Conservation (phyloP, 2,113 vertebrate species). For the Lathamus discolor region DNA sequence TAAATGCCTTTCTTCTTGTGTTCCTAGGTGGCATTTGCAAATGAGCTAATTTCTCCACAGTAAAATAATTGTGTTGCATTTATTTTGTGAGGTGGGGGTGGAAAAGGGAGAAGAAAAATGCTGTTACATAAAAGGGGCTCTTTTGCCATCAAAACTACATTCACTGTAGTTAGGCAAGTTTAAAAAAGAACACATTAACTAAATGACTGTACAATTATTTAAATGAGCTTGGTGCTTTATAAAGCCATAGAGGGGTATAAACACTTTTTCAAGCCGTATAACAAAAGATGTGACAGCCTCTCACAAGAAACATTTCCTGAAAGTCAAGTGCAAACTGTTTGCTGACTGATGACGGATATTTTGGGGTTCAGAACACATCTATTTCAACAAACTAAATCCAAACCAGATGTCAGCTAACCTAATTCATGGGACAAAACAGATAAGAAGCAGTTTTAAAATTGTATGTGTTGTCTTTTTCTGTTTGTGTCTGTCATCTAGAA, state of each 20-base stretch:
- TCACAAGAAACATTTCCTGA: constrained; percentile 20
- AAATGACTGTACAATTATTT: constrained; percentile 83
- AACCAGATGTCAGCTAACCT: neutral
- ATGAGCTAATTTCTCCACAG: constrained; percentile 84
- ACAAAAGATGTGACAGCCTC: constrained; percentile 66
- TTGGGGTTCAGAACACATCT: neutral
- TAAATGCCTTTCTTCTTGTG: constrained; percentile 84
- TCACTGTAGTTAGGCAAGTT: constrained; percentile 73
- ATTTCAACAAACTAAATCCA: constrained; percentile 21
- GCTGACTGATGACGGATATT: constrained; percentile 48
- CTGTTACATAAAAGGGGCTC: constrained; percentile 78
- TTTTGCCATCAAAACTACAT: constrained; percentile 80
- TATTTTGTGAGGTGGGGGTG: constrained; percentile 68
- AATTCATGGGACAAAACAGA: neutral
- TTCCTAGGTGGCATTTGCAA: constrained; percentile 82
- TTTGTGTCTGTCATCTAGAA: neutral
- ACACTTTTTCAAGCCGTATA: constrained; percentile 46
- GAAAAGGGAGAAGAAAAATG: constrained; percentile 59
- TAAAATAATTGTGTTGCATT: constrained; percentile 83
- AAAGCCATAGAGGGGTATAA: constrained; percentile 68
- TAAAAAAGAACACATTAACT: constrained; percentile 78
- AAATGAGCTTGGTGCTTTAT: constrained; percentile 74
- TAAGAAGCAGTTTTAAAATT: neutral
- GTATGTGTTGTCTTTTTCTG: neutral
- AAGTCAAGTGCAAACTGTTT: constrained; percentile 33